Conservation (phyloP, 2,113 vertebrate species). For the Canis aureus region DNA sequence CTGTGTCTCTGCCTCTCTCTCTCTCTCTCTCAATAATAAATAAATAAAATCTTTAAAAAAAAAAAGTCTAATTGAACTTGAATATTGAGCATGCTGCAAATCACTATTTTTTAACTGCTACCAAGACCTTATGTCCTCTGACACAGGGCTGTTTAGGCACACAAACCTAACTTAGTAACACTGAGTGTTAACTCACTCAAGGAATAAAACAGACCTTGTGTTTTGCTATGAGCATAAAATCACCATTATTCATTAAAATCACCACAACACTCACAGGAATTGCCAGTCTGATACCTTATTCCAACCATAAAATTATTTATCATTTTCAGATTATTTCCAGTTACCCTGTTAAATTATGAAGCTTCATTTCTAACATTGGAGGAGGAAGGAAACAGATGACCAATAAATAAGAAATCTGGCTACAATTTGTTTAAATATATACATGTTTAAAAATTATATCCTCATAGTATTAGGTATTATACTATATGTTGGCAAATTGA, state of each 20-base stretch:
- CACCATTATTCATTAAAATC: background rate
- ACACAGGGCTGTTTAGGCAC: background rate
- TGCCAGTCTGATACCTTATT: background rate
- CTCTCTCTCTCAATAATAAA: too few species aligned
- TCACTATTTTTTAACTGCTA: background rate
- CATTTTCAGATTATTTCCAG: background rate
- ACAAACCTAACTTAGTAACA: background rate
- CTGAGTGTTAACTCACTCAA: background rate
- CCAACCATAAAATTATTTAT: background rate
- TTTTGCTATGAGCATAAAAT: conserved; percentile 35
- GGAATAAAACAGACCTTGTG: background rate
- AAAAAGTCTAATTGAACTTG: background rate
- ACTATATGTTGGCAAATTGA: too few species aligned
- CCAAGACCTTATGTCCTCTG: background rate
- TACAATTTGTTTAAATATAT: conserved; percentile 13
- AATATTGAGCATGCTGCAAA: background rate
- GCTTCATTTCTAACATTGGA: background rate
- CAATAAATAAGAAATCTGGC: background rate
- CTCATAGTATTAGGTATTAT: too few species aligned
- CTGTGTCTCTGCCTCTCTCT: too few species aligned
- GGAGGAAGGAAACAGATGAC: background rate
- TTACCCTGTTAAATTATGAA: conserved; percentile 23
- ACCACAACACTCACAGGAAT: background rate
- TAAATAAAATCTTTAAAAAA: too few species aligned
- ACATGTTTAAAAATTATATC: background rate